Conservation (phyloP, 2,113 vertebrate genomes). For the Tragulus kanchil region DNA sequence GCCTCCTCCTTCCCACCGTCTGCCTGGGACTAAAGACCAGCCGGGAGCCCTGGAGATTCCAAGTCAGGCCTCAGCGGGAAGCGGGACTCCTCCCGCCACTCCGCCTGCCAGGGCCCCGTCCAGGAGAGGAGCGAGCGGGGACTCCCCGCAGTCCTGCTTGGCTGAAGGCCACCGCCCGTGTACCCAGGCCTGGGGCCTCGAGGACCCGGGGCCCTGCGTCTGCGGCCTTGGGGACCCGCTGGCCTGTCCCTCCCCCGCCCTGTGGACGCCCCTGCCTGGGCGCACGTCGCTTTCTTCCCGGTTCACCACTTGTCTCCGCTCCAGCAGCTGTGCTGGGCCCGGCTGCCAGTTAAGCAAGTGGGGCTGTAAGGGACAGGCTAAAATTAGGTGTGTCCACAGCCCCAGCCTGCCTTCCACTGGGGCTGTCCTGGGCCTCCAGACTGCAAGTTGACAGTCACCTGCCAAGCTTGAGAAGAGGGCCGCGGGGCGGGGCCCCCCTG, state of each 20-base stretch:
- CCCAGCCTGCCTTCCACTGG: constrained; percentile 64
- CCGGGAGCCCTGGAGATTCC: not conserved
- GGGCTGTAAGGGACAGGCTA: constrained; percentile 76
- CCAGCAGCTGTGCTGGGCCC: constrained; percentile 74
- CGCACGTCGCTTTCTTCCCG: not conserved
- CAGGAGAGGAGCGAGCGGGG: not conserved
- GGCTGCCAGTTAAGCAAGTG: constrained; percentile 73
- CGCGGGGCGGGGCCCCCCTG: not conserved
- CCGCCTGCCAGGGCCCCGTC: not conserved
- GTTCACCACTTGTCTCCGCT: constrained; percentile 71
- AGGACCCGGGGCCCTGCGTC: not conserved
- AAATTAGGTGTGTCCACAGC: constrained; percentile 79
- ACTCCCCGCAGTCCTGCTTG: not conserved
- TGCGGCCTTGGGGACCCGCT: not conserved
- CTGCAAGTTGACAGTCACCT: constrained; percentile 57
- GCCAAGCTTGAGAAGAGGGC: constrained; percentile 34
- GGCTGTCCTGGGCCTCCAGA: constrained; percentile 55
- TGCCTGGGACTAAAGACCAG: not conserved
- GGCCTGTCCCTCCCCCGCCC: not conserved
- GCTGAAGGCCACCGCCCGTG: not conserved
- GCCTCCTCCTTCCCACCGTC: not conserved
- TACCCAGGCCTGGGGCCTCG: not conserved
- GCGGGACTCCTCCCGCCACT: not conserved
- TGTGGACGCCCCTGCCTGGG: not conserved
- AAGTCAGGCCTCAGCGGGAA: not conserved